These are phyloP conservation scores for Geotrypetes seraphini DNA, from an alignment of 2,797 vertebrate species.

Conservation along the genomic window DNA sequence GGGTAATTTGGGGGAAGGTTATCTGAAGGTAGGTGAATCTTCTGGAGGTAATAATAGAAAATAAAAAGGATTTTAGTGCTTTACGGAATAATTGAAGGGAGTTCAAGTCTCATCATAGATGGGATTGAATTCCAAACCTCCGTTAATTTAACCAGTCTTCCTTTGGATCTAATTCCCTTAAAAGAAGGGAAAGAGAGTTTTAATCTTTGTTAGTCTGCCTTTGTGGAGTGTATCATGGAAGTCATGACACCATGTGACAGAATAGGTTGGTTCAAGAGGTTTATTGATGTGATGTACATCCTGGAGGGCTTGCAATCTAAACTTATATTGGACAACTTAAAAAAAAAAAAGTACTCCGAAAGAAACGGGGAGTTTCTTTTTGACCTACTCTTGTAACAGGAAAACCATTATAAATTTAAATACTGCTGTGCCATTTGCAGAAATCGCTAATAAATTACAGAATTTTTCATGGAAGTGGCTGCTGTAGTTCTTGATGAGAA, in stretches of 20 bases:
- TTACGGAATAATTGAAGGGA: too few relatives aligned
- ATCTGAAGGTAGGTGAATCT: too few relatives aligned
- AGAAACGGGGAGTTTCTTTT: conserved; percentile 34
- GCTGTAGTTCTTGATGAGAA: too few relatives aligned
- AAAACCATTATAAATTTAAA: conserved; percentile 45
- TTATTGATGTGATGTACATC: conserved; percentile 4
- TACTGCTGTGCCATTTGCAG: conserved; percentile 29
- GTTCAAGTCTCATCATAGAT: too few relatives aligned
- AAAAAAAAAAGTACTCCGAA: conserved; percentile 32
- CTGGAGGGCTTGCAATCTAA: conserved; percentile 29
- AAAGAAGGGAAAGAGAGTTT: too few relatives aligned
- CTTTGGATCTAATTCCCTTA: too few relatives aligned
- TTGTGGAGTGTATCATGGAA: not conserved
- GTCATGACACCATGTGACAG: conserved; percentile 1
- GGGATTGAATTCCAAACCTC: too few relatives aligned
- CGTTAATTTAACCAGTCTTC: too few relatives aligned
- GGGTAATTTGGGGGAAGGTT: too few relatives aligned
- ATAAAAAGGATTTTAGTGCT: too few relatives aligned
- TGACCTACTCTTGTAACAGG: conserved; percentile 30
- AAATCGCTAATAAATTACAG: conserved; percentile 41
- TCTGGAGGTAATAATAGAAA: too few relatives aligned
- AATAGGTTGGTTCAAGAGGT: conserved; percentile 1
- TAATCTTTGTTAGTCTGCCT: not conserved
- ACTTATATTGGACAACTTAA: too few relatives aligned
- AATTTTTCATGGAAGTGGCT: conserved; percentile 44